A percentile compares a stretch with the other conserved stretches of the same genome.
phyloP scores from a whole-genome alignment of 2,797 vertebrate genomes.

The Zenarchopterus dispar region DNA sequence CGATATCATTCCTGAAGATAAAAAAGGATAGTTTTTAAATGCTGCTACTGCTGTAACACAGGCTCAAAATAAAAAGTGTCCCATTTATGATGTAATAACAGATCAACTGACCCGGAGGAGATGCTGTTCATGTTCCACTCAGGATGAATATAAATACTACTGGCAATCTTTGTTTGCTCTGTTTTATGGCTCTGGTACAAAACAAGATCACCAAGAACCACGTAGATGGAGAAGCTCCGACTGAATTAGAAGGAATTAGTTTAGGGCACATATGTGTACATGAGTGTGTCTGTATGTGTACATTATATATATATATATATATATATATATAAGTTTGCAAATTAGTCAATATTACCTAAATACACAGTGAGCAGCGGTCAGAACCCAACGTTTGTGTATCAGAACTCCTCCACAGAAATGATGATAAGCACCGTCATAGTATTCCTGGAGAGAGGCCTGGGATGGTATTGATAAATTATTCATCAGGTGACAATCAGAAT shows the following conservation, averaged over 20 bases:
- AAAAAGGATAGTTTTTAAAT: background rate
- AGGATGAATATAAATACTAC: slow-evolving; percentile 71
- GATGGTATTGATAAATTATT: background rate
- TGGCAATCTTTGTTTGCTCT: slow-evolving; percentile 78
- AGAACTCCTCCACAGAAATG: slow-evolving; percentile 86
- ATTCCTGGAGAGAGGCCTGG: slow-evolving; percentile 69
- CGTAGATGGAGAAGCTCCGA: slow-evolving; percentile 5
- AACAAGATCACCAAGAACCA: slow-evolving; percentile 66
- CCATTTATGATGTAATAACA: background rate
- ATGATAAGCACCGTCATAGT: slow-evolving; percentile 74
- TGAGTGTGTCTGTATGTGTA: too few relatives aligned
- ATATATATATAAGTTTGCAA: background rate
- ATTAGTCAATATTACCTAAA: background rate
- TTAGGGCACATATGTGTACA: too few relatives aligned
- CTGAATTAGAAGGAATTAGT: background rate
- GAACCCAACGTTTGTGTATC: slow-evolving; percentile 81
- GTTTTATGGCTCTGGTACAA: slow-evolving; percentile 51
- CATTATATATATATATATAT: background rate
- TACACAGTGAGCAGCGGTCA: slow-evolving; percentile 69
- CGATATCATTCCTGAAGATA: slow-evolving; percentile 77
- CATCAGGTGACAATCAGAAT: too few relatives aligned
- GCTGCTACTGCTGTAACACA: too few relatives aligned
- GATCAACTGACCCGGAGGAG: background rate
- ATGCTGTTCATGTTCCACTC: slow-evolving; percentile 53
- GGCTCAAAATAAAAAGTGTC: too few relatives aligned